Percentiles rank a stretch among this genome's conserved stretches.
Conservation (phyloP, 2,888 invertebrate genomes). For the Cataglyphis altisquamis region DNA sequence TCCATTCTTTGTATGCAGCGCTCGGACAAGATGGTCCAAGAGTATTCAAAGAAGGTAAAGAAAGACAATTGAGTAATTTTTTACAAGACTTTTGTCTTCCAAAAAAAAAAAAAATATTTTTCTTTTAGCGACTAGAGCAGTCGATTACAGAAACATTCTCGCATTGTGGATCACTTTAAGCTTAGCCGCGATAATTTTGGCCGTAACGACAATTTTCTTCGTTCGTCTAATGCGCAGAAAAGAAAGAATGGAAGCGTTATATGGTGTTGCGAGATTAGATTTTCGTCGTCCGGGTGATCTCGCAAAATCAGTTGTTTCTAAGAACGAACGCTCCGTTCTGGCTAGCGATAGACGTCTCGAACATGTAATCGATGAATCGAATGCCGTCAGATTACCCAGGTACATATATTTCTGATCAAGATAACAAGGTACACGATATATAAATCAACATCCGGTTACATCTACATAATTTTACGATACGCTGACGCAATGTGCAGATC, state of each 20-base stretch:
- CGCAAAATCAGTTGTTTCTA: conserved; percentile 77
- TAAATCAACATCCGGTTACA: conserved; percentile 23
- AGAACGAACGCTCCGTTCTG: conserved; percentile 73
- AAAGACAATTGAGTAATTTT: neutral
- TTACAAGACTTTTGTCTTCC: neutral
- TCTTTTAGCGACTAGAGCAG: conserved; percentile 74
- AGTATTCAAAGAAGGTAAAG: conserved; percentile 79
- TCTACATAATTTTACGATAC: conserved; percentile 33
- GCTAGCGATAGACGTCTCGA: conserved; percentile 73
- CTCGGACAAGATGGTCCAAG: conserved; percentile 78
- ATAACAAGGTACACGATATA: neutral
- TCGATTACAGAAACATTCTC: conserved; percentile 77
- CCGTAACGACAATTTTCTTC: conserved; percentile 75
- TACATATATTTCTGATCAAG: conserved; percentile 49
- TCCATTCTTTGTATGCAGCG: conserved; percentile 67
- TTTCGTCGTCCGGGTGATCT: conserved; percentile 84
- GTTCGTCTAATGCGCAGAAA: conserved; percentile 79
- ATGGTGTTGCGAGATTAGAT: conserved; percentile 78
- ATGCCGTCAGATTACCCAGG: conserved; percentile 75
- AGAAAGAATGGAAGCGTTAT: conserved; percentile 77
- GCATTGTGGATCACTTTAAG: conserved; percentile 78
- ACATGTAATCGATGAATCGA: conserved; percentile 75
- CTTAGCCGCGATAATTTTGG: conserved; percentile 76
- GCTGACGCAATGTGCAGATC: conserved; percentile 82
- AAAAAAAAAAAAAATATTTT: conserved; percentile 28